Base-by-base conservation (phyloP, 2,113 vertebrate genomes). In the Cinclus mexicanus region DNA sequence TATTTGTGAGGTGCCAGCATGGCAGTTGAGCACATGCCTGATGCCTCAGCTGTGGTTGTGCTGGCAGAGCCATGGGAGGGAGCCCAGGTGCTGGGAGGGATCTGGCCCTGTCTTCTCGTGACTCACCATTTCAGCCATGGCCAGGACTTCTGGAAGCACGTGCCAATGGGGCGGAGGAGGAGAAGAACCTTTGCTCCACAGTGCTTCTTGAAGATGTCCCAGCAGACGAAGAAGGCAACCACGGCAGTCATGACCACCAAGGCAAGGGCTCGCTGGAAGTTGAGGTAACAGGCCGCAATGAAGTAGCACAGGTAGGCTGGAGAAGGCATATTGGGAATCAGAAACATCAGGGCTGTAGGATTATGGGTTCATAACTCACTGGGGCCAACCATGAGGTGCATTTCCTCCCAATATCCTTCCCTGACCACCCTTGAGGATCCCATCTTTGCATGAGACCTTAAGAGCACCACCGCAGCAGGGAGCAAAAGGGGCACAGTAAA, bases 71-170 rank as follows among this genome's bases (percentile, higher is more conserved):
- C 50, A 59, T 0, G 24, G 52, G 55, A 65, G 23, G 23, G 60
- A 55, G 28, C 56, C 22, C 0, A 2, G 44, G 26, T 12, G 4
- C 26, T n/a, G 57, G 80, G 55, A 37, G 9, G 44, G 61, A 64
- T 39, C 47, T 50, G 50, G 44, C 65, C 42, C 71, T 79, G 47
- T 55, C 39, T 59, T 41, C 67, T 85, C 70, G 74, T 71, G 55
- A 98, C 98, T 98, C 94, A 99, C 99, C 99, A 99, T 97, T 98
- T 98, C 39, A 99, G 71, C 99, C 99, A 99, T 0, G 55, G 97
- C 84, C 98, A 97, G 93, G 97, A 95, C 18, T 89, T 95, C 49
- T 86, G 97, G 65, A 97, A 97, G 85, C 95, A 97, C 71, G 84
- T 95, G 15, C 71, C 49, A 46, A 89, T 11, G 0, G 98, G 98